Base-by-base conservation (phyloP, 2,113 vertebrate species). In the Cochlearius cochlearius region DNA sequence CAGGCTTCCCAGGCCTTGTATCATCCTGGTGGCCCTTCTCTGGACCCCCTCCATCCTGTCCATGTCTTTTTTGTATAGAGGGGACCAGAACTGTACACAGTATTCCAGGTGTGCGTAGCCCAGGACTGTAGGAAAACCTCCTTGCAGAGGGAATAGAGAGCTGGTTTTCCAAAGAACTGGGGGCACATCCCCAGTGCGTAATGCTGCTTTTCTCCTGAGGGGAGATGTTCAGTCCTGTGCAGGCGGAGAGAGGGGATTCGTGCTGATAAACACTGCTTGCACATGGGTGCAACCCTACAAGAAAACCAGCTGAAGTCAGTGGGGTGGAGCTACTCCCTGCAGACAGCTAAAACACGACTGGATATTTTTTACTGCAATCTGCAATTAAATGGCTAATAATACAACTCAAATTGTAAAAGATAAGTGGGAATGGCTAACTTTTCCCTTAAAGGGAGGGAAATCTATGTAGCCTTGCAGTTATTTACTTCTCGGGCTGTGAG, bases 171-270 rank as follows among this genome's bases (percentile, higher is more conserved):
- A n/a, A 32, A 72, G 20, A 49, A 16, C 5, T 11, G 3, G 4
- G 5, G 5, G 10, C 4, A 50, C 26, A 3, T 6, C 6, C 13
- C 12, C 2, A 0, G 5, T 47, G 5, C 17, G 5, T 39, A 59
- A 36, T 3, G 5, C n/a, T 67, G 55, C 6, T 32, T 74, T 83
- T 50, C n/a, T 71, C 26, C 12, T 0, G 4, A 26, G 19, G 11
- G 6, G 6, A 17, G 3, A 1, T 15, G 16, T 17, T 83, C 23
- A 27, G 52, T 39, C n/a, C 45, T 3, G 0, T 22, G 18, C 15
- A 13, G 26, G 34, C 56, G 84, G 34, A 53, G 15, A 87, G 18
- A 56, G 11, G 26, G 22, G 11, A 29, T 67, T 15, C 2, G 1
- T n/a, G 25, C 20, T 13, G 15, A 4, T 49, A 50, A 72, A 72